phyloP scores from a whole-genome alignment of 2,888 invertebrate genomes.

The Tricholauxania praeusta region DNA sequence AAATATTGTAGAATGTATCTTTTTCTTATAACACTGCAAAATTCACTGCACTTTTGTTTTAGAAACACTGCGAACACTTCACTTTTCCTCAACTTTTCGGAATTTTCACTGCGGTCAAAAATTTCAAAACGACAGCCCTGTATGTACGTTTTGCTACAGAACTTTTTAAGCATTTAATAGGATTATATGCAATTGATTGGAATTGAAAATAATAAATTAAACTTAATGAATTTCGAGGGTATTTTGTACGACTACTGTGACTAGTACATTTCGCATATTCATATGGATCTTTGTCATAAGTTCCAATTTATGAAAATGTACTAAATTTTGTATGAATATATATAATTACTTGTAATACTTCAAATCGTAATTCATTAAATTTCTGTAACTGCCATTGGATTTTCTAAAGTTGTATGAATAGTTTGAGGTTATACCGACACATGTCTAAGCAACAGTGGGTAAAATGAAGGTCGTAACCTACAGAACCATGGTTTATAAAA shows the following conservation, averaged over 20 bases:
- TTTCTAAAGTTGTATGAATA: neutral
- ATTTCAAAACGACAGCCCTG: too few relatives aligned
- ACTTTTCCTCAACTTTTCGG: too few relatives aligned
- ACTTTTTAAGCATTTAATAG: too few relatives aligned
- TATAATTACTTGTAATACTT: too few relatives aligned
- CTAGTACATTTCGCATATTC: neutral
- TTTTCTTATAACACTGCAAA: too few relatives aligned
- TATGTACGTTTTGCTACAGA: too few relatives aligned
- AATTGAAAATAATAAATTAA: conserved; percentile 11
- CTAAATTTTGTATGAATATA: neutral
- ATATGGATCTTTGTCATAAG: neutral
- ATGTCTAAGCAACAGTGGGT: neutral
- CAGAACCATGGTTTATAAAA: too few relatives aligned
- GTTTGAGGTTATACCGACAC: neutral
- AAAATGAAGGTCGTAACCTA: too few relatives aligned
- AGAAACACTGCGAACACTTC: too few relatives aligned
- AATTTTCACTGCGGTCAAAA: too few relatives aligned
- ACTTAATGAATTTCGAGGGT: conserved; percentile 7
- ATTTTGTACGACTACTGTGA: neutral
- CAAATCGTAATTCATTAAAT: neutral
- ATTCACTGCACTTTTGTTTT: too few relatives aligned
- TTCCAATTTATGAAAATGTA: neutral
- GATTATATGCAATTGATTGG: neutral
- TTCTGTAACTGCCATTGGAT: neutral
- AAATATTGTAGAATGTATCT: too few relatives aligned